These are phyloP conservation scores for Encarsia formosa DNA, from an alignment of 2,888 invertebrate species.

Conservation along the genomic window DNA sequence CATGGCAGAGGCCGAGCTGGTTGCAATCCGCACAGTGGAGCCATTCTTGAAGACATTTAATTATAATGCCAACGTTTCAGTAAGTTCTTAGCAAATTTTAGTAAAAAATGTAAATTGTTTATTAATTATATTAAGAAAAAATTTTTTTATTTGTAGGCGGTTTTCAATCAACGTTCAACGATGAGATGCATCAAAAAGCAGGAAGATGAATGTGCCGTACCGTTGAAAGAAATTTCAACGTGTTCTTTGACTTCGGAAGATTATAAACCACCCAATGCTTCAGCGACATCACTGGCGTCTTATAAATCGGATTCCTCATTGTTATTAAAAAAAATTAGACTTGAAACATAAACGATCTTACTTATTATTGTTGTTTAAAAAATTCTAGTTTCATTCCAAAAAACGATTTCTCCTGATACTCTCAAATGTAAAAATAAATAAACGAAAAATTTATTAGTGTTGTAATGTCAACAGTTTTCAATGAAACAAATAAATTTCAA, in stretches of 20 bases:
- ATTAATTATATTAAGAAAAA: neutral
- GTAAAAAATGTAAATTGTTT: neutral
- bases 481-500: too few relatives aligned
- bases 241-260: neutral
- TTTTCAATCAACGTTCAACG: slow-evolving; percentile 12
- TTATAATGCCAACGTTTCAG: slow-evolving; percentile 8
- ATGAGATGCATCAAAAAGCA: slow-evolving; percentile 6
- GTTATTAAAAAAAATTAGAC: slow-evolving; percentile 3
- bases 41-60: slow-evolving; percentile 4
- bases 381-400: neutral
- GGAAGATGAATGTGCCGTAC: too few relatives aligned
- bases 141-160: slow-evolving; percentile 3
- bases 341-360: neutral
- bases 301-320: slow-evolving; percentile 9
- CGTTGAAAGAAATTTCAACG: neutral
- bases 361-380: neutral
- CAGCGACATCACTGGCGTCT: neutral
- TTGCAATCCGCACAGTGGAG: neutral
- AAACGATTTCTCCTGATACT: neutral
- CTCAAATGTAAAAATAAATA: too few relatives aligned
- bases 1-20: slow-evolving; percentile 27
- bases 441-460: too few relatives aligned
- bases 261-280: neutral
- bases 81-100: slow-evolving; percentile 1
- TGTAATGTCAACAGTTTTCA: too few relatives aligned